Base-by-base conservation (phyloP, 2,113 vertebrate genomes). In the Cepphus grylle region DNA sequence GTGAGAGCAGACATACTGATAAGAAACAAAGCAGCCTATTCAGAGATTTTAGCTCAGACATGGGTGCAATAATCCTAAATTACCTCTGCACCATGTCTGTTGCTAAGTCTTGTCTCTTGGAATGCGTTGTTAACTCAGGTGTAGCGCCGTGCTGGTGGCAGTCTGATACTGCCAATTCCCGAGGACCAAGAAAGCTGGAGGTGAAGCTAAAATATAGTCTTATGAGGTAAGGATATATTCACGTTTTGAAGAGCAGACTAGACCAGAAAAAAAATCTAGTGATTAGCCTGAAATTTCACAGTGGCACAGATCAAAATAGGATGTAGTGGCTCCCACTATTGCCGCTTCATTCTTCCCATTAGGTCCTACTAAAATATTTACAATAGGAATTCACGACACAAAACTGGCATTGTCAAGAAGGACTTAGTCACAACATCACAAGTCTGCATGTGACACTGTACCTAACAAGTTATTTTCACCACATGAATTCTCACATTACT, bases 401-500 rank as follows among this genome's bases (percentile, higher is more conserved):
- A 84, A 94, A 36, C 11, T 9, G 3, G 15, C 11, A 32, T 47
- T 69, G 58, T 47, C 21, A 50, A 45, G 52, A 69, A 67, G 19
- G 36, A 34, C 15, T 50, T 59, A 43, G 47, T 71, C 55, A 76
- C 42, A 86, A 50, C 23, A 61, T 76, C 43, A 69, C 43, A 72
- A 56, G 43, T 49, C 56, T 71, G 6, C 13, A 17, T 43, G 36
- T 53, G 43, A 79, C 14, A 7, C 6, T 61, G 19, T 43, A 86
- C 50, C 38, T 81, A 94, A 52, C 15, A 86, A 70, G 5, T 40
- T 8, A 78, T 78, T 93, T 95, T 92, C 30, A 88, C 47, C 11
- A 25, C 30, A 61, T n/a, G 47, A 96, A 87, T 62, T 93, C 78
- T 96, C 87, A 69, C 16, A 52, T 81, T 90, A 93, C 69, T 89